Base-by-base conservation (phyloP, 2,797 vertebrate species). In the Aulostomus chinensis region DNA sequence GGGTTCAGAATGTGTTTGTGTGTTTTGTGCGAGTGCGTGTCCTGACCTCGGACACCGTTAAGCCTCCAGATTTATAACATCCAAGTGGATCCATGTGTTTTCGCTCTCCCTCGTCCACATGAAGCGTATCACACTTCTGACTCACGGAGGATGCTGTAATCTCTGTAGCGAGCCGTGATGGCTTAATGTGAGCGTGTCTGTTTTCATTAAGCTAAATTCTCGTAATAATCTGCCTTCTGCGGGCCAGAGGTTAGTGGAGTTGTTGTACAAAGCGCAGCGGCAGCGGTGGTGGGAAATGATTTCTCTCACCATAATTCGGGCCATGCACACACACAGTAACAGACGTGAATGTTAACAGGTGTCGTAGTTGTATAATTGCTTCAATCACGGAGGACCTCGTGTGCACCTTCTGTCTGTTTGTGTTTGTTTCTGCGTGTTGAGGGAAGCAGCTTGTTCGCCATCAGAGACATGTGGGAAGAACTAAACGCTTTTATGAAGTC, bases 51-150 rank as follows among this genome's bases (percentile, higher is more conserved):
- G 30, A 59, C 15, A 16, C 32, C 0, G 21, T 28, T 29, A 52
- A 53, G 43, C 53, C 45, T 60, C 62, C 63, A 58, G 65, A 71
- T 65, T 59, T 68, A 29, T 32, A 29, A 46, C 56, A 53, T 67
- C 61, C 60, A 65, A 84, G 70, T 76, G 69, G 48, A 41, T 52
- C 60, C 78, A 79, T 76, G 63, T 76, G 71, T 70, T 65, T 70
- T 29, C 65, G 34, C 59, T 73, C 68, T 61, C 42, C 33, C 41
- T 46, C 16, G 8, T 70, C 41, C 68, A 71, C 76, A 49, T 68
- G 50, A 74, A 76, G 48, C 32, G 21, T 4, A 38, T 72, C 68
- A 59, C 66, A 73, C 67, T 2, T 76, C 64, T 46, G 68, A 62
- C 66, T 82, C 68, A 17, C 1, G 14, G 56, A 68, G 39, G 54